Base-by-base conservation (phyloP, 1,140 invertebrate genomes). In the Colletes gigas region DNA sequence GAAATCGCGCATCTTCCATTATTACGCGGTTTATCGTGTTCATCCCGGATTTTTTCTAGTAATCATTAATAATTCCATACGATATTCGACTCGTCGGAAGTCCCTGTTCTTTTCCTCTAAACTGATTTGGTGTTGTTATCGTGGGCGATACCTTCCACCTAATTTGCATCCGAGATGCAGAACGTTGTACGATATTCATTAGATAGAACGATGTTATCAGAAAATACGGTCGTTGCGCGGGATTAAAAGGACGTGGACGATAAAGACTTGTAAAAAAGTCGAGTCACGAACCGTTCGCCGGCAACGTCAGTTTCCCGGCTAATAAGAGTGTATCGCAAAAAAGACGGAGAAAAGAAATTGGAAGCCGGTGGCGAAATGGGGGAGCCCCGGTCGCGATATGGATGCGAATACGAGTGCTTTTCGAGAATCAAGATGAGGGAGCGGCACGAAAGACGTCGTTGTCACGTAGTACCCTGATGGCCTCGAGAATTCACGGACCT, bases 401-500 rank as follows among this genome's bases (percentile, higher is more conserved):
- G 74, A 77, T 59, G 74, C 74, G 74, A 59, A 60, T 59, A 69
- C 65, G 52, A 44, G 54, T n/a, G 74, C 54, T 77, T 60, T 69
- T 14, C 17, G 66, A 50, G 75, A 70, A 77, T 77, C 75, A n/a
- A 39, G 75, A 70, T 21, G 66, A 77, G 75, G 54, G 44, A 15
- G 44, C 21, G 15, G 55, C 66, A 41, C 19, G 75, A 52, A 60
- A 70, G 75, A 77, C 75, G 69, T 73, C 59, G 69, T 63, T 54
- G 77, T 78, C 77, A 78, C 77, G 77, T 78, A 78, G 39, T 12
- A 44, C 10, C 14, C 44, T 55, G 65, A 82, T 78, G 80, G 74
- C 80, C 30, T 55, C 8, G 65, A 47, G 75, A 82, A 82, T 78
- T 68, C 74, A 82, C 30, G 66, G 65, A 12, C 21, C 81, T 67